A percentile compares a stretch with the other conserved stretches of the same genome.
phyloP scores from a whole-genome alignment of 2,113 vertebrate species.

The Hemichromis elongatus region DNA sequence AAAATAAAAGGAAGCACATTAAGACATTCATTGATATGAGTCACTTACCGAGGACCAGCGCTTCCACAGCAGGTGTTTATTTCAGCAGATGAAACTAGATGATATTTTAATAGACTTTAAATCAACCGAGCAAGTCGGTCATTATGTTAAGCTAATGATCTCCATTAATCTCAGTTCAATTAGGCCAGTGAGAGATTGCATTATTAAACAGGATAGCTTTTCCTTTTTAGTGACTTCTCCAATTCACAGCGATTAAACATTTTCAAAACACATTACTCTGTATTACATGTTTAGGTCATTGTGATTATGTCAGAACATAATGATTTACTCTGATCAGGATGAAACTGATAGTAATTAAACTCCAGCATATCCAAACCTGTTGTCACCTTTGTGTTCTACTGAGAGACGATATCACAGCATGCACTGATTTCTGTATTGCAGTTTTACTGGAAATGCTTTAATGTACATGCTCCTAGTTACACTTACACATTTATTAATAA shows the following conservation, averaged over 20 bases:
- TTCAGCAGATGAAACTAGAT: background rate
- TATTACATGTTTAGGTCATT: background rate
- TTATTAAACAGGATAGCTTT: background rate
- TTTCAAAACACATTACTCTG: background rate
- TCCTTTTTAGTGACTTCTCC: background rate
- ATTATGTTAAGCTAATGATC: background rate
- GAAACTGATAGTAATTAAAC: background rate
- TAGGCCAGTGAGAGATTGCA: background rate
- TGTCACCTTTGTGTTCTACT: background rate
- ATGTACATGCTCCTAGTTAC: background rate
- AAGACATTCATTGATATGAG: background rate
- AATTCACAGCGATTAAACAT: background rate
- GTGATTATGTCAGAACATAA: background rate
- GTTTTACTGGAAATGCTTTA: background rate
- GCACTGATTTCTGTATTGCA: background rate
- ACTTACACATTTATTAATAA: background rate
- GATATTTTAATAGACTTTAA: background rate
- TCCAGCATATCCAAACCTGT: background rate
- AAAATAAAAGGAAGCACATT: background rate
- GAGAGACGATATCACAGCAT: background rate
- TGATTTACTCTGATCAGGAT: background rate
- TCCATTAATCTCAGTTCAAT: background rate
- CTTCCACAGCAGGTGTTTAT: background rate
- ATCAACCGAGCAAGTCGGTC: background rate
- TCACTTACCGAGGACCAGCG: background rate